These are phyloP conservation scores for Forbesichthys agassizii DNA, from an alignment of 2,113 vertebrate genomes.

Conservation along the genomic window DNA sequence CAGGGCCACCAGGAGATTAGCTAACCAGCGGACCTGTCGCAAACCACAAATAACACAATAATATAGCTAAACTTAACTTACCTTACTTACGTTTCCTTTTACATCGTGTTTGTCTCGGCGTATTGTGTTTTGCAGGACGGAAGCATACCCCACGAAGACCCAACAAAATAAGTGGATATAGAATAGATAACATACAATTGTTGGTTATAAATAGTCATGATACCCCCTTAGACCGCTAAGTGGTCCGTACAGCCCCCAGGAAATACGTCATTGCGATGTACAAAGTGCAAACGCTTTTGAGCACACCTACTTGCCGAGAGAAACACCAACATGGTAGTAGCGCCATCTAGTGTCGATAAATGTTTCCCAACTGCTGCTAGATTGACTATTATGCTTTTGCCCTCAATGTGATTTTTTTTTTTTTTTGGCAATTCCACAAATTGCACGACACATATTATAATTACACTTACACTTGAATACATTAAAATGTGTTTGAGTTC, in stretches of 20 bases:
- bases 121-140: slow-evolving; percentile 40
- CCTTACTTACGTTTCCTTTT: slow-evolving; percentile 55
- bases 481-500: no score
- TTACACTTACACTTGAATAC: no score
- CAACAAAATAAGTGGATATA: slow-evolving; percentile 38
- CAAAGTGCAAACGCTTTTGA: slow-evolving; percentile 40
- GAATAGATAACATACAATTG: slow-evolving; percentile 35
- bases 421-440: no score
- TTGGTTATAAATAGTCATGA: slow-evolving; percentile 72
- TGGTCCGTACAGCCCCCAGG: slow-evolving; percentile 75
- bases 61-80: slow-evolving; percentile 67
- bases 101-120: slow-evolving; percentile 57
- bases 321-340: slow-evolving; percentile 31
- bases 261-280: slow-evolving; percentile 78
- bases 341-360: slow-evolving; percentile 42
- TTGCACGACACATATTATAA: no score
- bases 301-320: slow-evolving; percentile 45
- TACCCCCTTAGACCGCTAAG: slow-evolving; percentile 63
- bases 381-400: not conserved
- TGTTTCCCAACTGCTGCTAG: not conserved
- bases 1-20: not conserved
- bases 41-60: slow-evolving; percentile 45
- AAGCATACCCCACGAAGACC: slow-evolving; percentile 47
- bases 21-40: slow-evolving; percentile 30
- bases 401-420: no score